Conservation (phyloP, 2,888 invertebrate species). For the Drosophila parthenogenetica region DNA sequence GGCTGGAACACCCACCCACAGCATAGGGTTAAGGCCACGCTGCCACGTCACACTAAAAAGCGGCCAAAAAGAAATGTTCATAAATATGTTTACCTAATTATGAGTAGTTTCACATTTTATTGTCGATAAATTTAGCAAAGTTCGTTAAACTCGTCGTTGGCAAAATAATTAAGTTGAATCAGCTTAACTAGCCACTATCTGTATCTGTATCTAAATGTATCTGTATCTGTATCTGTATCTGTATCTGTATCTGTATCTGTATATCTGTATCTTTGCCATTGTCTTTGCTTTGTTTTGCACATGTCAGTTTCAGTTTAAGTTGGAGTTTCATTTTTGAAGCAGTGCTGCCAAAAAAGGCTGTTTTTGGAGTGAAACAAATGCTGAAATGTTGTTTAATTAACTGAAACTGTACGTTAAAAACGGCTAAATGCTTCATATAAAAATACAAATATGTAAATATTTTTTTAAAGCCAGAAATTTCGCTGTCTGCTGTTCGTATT, state of each 20-base stretch:
- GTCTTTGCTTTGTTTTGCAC: not conserved
- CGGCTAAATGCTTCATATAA: no score
- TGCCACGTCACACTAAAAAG: constrained; percentile 50
- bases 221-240: constrained; percentile 4
- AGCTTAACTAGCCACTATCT: constrained; percentile 32
- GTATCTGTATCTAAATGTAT: not conserved
- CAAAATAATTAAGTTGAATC: constrained; percentile 44
- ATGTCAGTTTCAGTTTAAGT: constrained; percentile 24
- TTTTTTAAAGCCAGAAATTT: no score
- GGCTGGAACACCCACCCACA: constrained; percentile 69
- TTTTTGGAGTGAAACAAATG: no score
- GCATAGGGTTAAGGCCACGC: constrained; percentile 19
- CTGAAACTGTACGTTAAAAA: no score
- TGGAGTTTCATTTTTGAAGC: not conserved
- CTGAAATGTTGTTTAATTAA: no score
- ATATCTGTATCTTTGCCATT: constrained; percentile 6
- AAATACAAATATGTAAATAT: no score
- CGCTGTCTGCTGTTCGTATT: no score
- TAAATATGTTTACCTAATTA: constrained; percentile 67
- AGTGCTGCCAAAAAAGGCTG: no score
- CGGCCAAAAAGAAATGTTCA: constrained; percentile 24
- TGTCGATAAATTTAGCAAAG: constrained; percentile 69
- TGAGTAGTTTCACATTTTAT: constrained; percentile 64
- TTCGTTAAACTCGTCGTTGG: constrained; percentile 70
- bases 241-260: constrained; percentile 8